Percentiles rank a stretch among this genome's conserved stretches.
These are phyloP conservation scores for Okamejei kenojei DNA, from an alignment of 2,797 vertebrate species.

Conservation along the genomic window DNA sequence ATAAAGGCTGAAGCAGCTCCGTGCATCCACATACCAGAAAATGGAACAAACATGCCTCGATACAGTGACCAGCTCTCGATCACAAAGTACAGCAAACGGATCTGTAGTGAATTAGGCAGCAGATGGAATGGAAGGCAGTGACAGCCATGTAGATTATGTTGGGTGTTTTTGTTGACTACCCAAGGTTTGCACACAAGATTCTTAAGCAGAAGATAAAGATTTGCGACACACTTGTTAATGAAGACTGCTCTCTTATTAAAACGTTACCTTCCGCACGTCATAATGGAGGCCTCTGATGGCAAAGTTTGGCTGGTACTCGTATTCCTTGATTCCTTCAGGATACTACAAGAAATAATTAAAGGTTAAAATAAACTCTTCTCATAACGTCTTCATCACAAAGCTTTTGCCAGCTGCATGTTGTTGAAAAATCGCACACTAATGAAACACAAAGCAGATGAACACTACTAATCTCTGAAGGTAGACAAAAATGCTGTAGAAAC, in stretches of 20 bases:
- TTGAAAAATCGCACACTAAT: neutral
- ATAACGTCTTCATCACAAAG: neutral
- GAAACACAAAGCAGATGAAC: neutral
- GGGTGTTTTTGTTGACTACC: no score
- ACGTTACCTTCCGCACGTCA: slow-evolving; percentile 65
- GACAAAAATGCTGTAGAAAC: no score
- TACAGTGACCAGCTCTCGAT: neutral
- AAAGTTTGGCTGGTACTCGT: slow-evolving; percentile 66
- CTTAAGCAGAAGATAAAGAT: neutral
- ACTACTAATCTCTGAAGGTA: neutral
- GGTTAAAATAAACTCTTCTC: neutral
- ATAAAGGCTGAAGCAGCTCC: neutral
- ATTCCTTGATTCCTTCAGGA: slow-evolving; percentile 63
- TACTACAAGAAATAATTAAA: slow-evolving; percentile 52
- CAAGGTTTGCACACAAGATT: no score
- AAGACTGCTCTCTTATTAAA: neutral
- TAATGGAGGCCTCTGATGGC: slow-evolving; percentile 70
- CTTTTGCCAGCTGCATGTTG: neutral
- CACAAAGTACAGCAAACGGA: neutral
- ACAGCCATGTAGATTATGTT: neutral
- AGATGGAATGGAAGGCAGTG: neutral
- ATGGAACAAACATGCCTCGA: neutral
- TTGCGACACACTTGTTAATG: neutral
- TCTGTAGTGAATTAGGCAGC: neutral
- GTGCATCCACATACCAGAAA: neutral